These are phyloP conservation scores for Hydra vulgaris DNA, from an alignment of 30 jellyfish, hydroid and myxozoan genomes.

Conservation along the genomic window DNA sequence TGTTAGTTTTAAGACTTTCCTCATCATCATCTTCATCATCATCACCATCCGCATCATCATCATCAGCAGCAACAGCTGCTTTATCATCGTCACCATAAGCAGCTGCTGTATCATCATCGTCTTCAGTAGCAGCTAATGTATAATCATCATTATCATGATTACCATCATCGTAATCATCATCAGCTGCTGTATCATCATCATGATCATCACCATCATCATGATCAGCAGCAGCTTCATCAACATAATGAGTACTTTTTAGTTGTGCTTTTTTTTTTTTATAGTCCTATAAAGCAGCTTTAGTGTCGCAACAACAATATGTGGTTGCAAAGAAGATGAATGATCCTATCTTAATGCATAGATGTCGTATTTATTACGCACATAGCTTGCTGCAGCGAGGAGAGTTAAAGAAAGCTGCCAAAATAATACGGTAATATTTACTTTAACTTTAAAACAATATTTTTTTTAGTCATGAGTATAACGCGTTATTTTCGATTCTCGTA, in stretches of 20 bases:
- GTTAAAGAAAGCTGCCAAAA: constrained; percentile 38
- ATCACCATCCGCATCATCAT: too few species aligned
- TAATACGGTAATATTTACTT: constrained; percentile 37
- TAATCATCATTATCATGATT: neutral
- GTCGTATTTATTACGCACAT: constrained; percentile 71
- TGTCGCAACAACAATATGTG: constrained; percentile 55
- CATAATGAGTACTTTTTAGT: too few species aligned
- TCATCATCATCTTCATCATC: too few species aligned
- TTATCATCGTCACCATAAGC: too few species aligned
- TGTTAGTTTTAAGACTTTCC: too few species aligned
- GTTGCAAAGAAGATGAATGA: constrained; percentile 55
- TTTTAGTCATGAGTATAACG: too few species aligned
- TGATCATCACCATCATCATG: too few species aligned
- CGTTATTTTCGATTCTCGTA: too few species aligned
- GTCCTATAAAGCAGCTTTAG: constrained; percentile 76
- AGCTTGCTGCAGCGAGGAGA: constrained; percentile 72
- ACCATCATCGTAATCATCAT: neutral
- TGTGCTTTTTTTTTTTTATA: constrained; percentile 4
- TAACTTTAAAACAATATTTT: too few species aligned
- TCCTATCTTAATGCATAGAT: constrained; percentile 50
- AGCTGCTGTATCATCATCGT: too few species aligned
- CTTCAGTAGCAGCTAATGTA: neutral
- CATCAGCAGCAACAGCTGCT: too few species aligned
- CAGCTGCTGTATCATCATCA: neutral
- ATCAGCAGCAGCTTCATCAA: neutral